A percentile compares a stretch with the other conserved stretches of the same genome.
Evolutionary conservation across 1,140 invertebrate species (phyloP).

Genomic region (Akabosia matsudoensis): DNA sequence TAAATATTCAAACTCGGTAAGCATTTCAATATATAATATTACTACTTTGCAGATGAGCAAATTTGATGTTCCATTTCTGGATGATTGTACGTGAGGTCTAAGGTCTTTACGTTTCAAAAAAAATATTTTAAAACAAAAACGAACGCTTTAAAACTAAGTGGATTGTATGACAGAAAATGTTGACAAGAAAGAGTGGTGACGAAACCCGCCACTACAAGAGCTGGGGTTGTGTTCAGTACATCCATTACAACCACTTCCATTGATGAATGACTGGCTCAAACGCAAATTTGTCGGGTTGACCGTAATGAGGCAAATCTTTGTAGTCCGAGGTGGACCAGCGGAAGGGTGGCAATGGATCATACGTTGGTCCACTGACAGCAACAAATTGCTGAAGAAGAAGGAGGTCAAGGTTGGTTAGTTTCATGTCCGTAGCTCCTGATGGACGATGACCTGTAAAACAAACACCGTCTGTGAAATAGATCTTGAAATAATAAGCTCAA

Average conservation of each 20-base stretch:
- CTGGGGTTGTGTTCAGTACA: too few relatives aligned
- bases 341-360: slow-evolving; percentile 62
- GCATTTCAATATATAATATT: too few relatives aligned
- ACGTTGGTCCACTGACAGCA: slow-evolving; percentile 56
- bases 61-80: too few relatives aligned
- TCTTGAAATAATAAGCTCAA: not conserved
- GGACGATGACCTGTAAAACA: slow-evolving; percentile 52
- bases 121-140: too few relatives aligned
- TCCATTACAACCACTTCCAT: slow-evolving; percentile 52
- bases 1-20: too few relatives aligned
- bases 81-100: too few relatives aligned
- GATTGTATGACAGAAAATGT: too few relatives aligned
- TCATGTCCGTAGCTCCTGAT: slow-evolving; percentile 63
- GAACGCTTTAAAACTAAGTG: too few relatives aligned
- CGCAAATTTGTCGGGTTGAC: slow-evolving; percentile 72
- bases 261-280: slow-evolving; percentile 60
- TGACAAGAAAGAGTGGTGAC: too few relatives aligned
- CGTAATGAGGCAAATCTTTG: slow-evolving; percentile 62
- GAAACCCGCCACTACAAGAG: too few relatives aligned
- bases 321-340: slow-evolving; percentile 69
- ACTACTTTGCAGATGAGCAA: too few relatives aligned
- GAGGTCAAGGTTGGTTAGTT: slow-evolving; percentile 53
- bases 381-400: slow-evolving; percentile 57
- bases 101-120: too few relatives aligned
- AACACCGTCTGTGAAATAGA: not conserved